These are phyloP conservation scores for Erebia epiphron DNA, from an alignment of 2,888 invertebrate species.

Conservation along the genomic window DNA sequence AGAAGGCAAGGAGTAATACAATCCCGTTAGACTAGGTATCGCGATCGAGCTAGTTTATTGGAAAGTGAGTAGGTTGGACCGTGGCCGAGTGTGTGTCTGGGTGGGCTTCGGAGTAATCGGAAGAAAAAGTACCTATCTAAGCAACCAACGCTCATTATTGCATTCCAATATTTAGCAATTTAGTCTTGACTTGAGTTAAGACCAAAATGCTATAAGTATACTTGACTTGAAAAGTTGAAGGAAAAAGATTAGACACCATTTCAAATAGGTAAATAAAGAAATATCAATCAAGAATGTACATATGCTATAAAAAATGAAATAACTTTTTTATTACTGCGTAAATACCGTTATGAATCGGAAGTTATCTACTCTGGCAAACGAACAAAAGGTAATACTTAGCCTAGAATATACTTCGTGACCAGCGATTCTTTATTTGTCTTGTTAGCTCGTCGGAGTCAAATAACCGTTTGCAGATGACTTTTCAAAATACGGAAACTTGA, in stretches of 20 bases:
- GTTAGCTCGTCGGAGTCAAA: slow-evolving; percentile 31
- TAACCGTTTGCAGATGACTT: slow-evolving; percentile 33
- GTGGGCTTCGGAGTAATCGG: slow-evolving; percentile 52
- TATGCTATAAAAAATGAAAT: not conserved
- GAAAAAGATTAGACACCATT: not conserved
- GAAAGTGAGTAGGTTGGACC: slow-evolving; percentile 73
- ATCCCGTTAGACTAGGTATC: slow-evolving; percentile 78
- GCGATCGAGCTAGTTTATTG: slow-evolving; percentile 75
- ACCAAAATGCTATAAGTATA: no score
- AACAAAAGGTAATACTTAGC: slow-evolving; percentile 21
- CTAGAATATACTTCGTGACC: slow-evolving; percentile 46
- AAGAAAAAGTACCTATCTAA: slow-evolving; percentile 49
- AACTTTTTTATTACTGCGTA: slow-evolving; percentile 8
- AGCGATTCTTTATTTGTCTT: slow-evolving; percentile 48
- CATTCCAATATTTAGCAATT: slow-evolving; percentile 21
- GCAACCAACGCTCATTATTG: slow-evolving; percentile 11
- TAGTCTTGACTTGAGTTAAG: not conserved
- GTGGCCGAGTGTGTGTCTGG: slow-evolving; percentile 55
- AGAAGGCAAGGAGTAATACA: slow-evolving; percentile 58
- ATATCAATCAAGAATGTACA: not conserved
- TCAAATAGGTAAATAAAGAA: not conserved
- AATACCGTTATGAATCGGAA: slow-evolving; percentile 19
- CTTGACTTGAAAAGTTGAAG: no score
- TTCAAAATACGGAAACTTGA: slow-evolving; percentile 2
- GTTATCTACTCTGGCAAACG: slow-evolving; percentile 13